These are phyloP conservation scores for Trissolcus basalis DNA, from an alignment of 1,140 invertebrate genomes.

Conservation along the genomic window DNA sequence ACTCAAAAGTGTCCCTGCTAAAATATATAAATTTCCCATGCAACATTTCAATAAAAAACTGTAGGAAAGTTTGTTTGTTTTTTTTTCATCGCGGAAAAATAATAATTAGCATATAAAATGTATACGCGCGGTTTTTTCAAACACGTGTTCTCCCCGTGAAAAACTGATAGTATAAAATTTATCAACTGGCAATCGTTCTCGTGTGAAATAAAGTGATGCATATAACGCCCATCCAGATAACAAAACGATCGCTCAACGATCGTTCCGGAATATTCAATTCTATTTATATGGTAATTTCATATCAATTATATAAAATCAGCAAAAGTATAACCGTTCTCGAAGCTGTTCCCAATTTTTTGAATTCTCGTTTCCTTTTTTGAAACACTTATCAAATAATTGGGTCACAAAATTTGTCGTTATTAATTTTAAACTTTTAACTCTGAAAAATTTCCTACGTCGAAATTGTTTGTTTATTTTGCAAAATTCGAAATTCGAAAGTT, in stretches of 20 bases:
- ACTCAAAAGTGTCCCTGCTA: conserved; percentile 21
- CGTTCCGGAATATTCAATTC: conserved; percentile 22
- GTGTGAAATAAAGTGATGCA: conserved; percentile 17
- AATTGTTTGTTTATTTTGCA: too few species aligned
- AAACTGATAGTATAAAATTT: conserved; percentile 17
- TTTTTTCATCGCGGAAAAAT: too few species aligned
- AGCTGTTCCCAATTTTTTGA: too few species aligned
- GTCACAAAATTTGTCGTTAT: too few species aligned
- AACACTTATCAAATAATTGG: too few species aligned
- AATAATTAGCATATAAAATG: conserved; percentile 18
- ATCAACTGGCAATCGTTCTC: conserved; percentile 8
- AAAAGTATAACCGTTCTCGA: too few species aligned
- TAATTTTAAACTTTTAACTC: too few species aligned
- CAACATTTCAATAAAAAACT: conserved; percentile 9
- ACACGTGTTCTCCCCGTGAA: too few species aligned
- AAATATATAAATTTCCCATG: conserved; percentile 4
- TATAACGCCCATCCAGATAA: conserved; percentile 23
- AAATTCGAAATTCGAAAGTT: too few species aligned
- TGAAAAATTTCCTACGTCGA: too few species aligned
- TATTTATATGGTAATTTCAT: not conserved
- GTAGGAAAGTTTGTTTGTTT: not conserved
- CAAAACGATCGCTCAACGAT: conserved; percentile 48
- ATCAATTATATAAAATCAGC: too few species aligned
- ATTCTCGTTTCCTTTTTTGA: too few species aligned
- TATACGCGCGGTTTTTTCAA: not conserved